These are phyloP conservation scores for Drosophila pruinosa DNA, from an alignment of 1,140 invertebrate genomes.

Conservation along the genomic window DNA sequence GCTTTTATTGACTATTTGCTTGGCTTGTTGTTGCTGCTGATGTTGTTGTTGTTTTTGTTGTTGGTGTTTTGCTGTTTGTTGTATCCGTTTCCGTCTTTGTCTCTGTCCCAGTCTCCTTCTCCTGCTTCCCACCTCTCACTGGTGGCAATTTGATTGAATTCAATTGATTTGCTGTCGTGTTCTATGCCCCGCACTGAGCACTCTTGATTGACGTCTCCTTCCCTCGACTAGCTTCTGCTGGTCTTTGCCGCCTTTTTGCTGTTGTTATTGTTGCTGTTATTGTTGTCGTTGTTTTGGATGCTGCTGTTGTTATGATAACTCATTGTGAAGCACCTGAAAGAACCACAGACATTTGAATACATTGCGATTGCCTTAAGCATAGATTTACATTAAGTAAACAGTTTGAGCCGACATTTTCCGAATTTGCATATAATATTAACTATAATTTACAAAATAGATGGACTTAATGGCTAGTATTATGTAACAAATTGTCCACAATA, in stretches of 20 bases:
- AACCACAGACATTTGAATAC: neutral
- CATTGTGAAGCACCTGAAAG: slow-evolving; percentile 26
- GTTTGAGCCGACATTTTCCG: neutral
- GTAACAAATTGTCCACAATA: too few relatives aligned
- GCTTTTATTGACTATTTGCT: slow-evolving; percentile 31
- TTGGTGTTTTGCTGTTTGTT: neutral
- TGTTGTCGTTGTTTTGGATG: neutral
- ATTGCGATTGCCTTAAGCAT: neutral
- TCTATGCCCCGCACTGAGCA: neutral
- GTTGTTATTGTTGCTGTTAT: neutral
- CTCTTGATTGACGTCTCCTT: slow-evolving; percentile 16
- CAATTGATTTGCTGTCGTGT: slow-evolving; percentile 44
- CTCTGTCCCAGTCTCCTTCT: neutral
- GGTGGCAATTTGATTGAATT: slow-evolving; percentile 48
- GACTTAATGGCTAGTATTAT: too few relatives aligned
- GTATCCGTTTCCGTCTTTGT: neutral
- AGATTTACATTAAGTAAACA: neutral
- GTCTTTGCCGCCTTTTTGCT: neutral
- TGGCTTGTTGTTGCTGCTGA: neutral
- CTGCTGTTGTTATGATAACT: slow-evolving; percentile 7
- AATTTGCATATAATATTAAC: too few relatives aligned
- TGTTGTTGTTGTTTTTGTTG: neutral
- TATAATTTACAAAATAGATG: too few relatives aligned
- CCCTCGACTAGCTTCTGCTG: neutral
- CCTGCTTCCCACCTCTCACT: neutral